Conservation (phyloP, 2,113 vertebrate species). For the Machaerirhynchus nigripectus region DNA sequence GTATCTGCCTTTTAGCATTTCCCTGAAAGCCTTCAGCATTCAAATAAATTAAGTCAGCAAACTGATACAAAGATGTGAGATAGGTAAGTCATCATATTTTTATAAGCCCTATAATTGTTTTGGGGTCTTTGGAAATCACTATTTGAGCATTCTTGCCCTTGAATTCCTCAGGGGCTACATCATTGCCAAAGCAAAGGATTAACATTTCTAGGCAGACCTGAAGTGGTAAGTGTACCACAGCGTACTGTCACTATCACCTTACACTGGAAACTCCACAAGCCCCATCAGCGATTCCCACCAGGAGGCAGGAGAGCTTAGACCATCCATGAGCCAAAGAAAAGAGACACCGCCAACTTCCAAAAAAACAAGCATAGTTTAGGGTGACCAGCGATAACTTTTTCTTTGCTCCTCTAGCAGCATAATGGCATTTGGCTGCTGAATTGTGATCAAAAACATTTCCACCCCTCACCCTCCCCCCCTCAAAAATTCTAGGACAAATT, state of each 20-base stretch:
- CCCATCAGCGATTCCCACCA: neutral
- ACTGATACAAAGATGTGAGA: neutral
- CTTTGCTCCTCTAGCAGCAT: neutral
- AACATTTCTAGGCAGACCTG: neutral
- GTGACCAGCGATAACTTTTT: neutral
- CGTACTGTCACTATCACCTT: neutral
- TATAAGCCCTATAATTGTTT: neutral
- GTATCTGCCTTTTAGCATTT: neutral
- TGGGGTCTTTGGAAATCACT: neutral
- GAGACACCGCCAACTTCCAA: neutral
- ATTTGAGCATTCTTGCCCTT: neutral
- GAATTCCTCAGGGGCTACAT: neutral
- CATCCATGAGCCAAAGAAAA: neutral
- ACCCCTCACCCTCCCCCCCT: fast-evolving
- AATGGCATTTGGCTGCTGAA: neutral
- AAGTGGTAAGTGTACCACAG: neutral
- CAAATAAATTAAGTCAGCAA: conserved; percentile 23
- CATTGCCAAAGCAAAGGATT: neutral
- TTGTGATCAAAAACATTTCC: neutral
- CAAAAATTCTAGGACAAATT: neutral
- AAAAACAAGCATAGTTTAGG: neutral
- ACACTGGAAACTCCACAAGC: neutral
- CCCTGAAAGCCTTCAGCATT: neutral
- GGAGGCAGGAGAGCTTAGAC: neutral
- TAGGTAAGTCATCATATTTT: conserved; percentile 11